Evolutionary conservation across 2,888 invertebrate species (phyloP).

Genomic region (Diaprepes abbreviatus): DNA sequence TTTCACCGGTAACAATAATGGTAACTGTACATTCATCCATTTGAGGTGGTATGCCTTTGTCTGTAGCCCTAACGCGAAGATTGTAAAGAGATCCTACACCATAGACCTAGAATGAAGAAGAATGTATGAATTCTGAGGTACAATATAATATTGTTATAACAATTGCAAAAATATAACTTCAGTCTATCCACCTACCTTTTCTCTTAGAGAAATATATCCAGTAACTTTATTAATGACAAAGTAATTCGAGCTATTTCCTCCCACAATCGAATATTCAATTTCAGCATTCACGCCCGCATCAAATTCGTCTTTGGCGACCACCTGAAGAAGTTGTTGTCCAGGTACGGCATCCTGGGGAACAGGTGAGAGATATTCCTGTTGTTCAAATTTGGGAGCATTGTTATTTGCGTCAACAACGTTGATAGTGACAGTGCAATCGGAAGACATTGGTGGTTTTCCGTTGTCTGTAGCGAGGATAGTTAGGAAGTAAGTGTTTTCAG

Average conservation of each 20-base stretch:
- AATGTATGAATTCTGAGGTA: neutral
- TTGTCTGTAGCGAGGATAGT: constrained; percentile 93
- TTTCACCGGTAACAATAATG: constrained; percentile 88
- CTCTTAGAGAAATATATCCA: constrained; percentile 85
- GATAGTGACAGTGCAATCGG: constrained; percentile 87
- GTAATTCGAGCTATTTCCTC: constrained; percentile 83
- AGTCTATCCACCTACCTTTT: constrained; percentile 62
- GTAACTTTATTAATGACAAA: constrained; percentile 81
- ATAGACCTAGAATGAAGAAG: constrained; percentile 61
- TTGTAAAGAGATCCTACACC: constrained; percentile 76
- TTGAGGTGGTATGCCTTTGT: constrained; percentile 90
- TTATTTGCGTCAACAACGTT: constrained; percentile 94
- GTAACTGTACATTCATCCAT: constrained; percentile 81
- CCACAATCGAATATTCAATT: constrained; percentile 81
- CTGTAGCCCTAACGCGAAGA: constrained; percentile 81
- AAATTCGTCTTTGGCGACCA: constrained; percentile 81
- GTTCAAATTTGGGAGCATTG: constrained; percentile 87
- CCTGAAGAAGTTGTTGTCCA: constrained; percentile 80
- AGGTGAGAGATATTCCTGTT: constrained; percentile 81
- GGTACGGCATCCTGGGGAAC: constrained; percentile 82
- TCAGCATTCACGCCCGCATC: constrained; percentile 93
- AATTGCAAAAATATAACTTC: too few species aligned
- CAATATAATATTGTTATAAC: neutral
- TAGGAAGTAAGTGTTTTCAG: constrained; percentile 90
- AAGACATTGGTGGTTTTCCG: constrained; percentile 94